Conservation (phyloP, 2,888 invertebrate genomes). For the Chesias legatella region DNA sequence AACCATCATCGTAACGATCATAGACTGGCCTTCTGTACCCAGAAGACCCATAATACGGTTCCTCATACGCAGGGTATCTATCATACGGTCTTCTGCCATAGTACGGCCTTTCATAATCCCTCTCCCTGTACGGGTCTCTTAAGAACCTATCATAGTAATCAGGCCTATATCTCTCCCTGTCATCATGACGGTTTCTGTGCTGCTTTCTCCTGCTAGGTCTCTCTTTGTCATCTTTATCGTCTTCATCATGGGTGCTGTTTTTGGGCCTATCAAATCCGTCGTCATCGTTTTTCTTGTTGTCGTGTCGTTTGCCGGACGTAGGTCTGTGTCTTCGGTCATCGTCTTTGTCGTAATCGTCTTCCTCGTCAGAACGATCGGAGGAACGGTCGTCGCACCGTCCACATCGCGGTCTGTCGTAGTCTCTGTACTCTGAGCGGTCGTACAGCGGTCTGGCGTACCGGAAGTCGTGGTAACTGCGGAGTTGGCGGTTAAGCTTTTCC, state of each 20-base stretch:
- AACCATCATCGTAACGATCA: constrained; percentile 62
- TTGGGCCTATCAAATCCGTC: constrained; percentile 46
- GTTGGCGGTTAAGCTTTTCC: constrained; percentile 50
- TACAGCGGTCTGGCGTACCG: constrained; percentile 51
- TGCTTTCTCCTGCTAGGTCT: constrained; percentile 37
- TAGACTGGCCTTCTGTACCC: constrained; percentile 53
- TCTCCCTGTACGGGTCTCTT: constrained; percentile 61
- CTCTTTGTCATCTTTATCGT: constrained; percentile 58
- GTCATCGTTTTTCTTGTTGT: constrained; percentile 49
- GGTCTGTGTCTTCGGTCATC: constrained; percentile 54
- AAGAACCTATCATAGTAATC: constrained; percentile 69
- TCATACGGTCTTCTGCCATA: constrained; percentile 62
- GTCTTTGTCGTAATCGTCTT: constrained; percentile 51
- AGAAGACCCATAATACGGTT: constrained; percentile 39
- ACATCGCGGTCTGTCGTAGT: constrained; percentile 53
- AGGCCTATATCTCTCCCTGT: constrained; percentile 65
- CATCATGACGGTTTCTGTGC: constrained; percentile 52
- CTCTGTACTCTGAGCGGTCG: constrained; percentile 40
- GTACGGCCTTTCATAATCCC: constrained; percentile 48
- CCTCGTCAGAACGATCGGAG: constrained; percentile 39
- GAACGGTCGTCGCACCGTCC: constrained; percentile 52
- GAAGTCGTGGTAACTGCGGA: constrained; percentile 64
- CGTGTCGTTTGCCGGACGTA: constrained; percentile 57
- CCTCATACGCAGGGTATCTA: constrained; percentile 44
- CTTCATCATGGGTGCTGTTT: constrained; percentile 59